Evolutionary conservation across 2,797 vertebrate species (phyloP), one percentile per base, ranked within the genome.

Genomic region (Vireo griseus): DNA sequence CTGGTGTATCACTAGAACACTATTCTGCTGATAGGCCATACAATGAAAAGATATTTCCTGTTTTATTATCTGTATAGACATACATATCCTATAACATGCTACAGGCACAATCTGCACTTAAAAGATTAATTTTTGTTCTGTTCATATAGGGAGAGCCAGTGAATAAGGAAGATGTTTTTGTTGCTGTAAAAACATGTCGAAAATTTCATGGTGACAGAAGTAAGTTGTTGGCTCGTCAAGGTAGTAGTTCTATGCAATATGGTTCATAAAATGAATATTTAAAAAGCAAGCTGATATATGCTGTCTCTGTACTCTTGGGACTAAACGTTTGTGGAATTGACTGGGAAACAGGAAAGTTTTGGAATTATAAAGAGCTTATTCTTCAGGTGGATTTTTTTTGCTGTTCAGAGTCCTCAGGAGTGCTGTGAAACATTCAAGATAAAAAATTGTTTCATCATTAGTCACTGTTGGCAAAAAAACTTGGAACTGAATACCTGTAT

Each of bases 131-230:
- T 83, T 91, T 79, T 91, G 58, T 91, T 83, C 87, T 88, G 18
- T 87, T 74, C 57, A 50, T 97, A 83, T 92, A 99, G 99, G 99
- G 98, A 95, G 97, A 98, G 66, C 98, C 98, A 90, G 98, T 99
- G 89, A 98, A 98, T 88, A 98, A 97, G 77, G 98, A 98, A 68
- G 98, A 99, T 90, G 93, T 99, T 90, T 99, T 99, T 97, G 98
- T 99, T 93, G 99, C 99, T 61, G 99, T 99, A 76, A 99, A 99
- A 98, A 99, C 99, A 1, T 99, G 99, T 96, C 98, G 93, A 98
- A 99, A 99, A 97, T 99, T 99, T 97, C 99, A 99, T 93, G 96
- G 90, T 76, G 99, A 99, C 82, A 97, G 99, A 99, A 99, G 99
- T 99, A 98, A 97, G 99, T 98, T 95, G 55, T 59, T 89, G 44